Evolutionary conservation across 2,113 vertebrate species (phyloP).

Genomic region (Leptodactylus fuscus): DNA sequence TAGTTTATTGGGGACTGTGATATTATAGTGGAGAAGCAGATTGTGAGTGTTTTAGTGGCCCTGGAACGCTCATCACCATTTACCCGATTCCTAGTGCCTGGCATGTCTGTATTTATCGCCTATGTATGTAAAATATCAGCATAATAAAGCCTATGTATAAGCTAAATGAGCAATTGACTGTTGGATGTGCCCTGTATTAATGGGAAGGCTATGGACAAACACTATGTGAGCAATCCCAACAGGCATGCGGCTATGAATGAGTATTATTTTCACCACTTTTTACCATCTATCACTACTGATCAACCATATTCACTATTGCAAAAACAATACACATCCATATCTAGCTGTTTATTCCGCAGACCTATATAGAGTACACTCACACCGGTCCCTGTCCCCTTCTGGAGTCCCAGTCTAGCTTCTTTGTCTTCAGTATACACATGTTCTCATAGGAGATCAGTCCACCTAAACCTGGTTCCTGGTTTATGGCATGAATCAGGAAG

Average conservation of each 20-base stretch:
- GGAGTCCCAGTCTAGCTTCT: too few species aligned
- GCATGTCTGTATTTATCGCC: background rate
- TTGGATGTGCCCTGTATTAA: background rate
- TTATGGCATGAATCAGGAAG: background rate
- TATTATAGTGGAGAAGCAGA: slow-evolving; percentile 42
- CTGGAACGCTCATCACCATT: background rate
- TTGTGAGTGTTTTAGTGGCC: background rate
- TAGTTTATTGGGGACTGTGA: slow-evolving; percentile 23
- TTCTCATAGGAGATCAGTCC: too few species aligned
- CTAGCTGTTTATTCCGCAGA: too few species aligned
- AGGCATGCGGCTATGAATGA: background rate
- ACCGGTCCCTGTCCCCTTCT: too few species aligned
- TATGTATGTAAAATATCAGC: background rate
- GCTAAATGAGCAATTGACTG: background rate
- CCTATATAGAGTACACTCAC: background rate
- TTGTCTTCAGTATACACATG: too few species aligned
- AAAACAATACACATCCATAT: background rate
- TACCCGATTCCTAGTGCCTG: background rate
- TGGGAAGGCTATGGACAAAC: background rate
- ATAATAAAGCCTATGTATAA: too few species aligned
- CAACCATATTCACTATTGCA: background rate
- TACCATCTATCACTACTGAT: background rate
- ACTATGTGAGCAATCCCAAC: background rate
- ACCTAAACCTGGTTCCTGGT: background rate
- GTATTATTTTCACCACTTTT: background rate